A percentile compares a stretch with the other conserved stretches of the same genome.
phyloP scores from a whole-genome alignment of 2,113 vertebrate species.

The Zosterops japonicus region DNA sequence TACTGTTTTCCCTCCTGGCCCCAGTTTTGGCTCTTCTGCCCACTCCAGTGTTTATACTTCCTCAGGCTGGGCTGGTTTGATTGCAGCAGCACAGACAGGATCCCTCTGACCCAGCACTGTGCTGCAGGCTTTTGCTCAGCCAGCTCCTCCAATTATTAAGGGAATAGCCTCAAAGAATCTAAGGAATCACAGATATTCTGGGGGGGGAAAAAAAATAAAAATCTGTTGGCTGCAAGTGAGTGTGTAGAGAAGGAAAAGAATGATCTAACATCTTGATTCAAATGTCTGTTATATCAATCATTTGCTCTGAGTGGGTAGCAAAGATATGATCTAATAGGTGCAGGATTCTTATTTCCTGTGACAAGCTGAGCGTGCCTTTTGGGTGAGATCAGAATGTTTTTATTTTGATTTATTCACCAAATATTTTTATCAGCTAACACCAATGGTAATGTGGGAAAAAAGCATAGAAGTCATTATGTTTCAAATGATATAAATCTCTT shows the following conservation, averaged over 20 bases:
- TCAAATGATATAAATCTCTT: not conserved
- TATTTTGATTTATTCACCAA: constrained; percentile 33
- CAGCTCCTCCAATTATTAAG: constrained; percentile 32
- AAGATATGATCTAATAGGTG: constrained; percentile 43
- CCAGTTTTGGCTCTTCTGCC: not conserved
- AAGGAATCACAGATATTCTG: constrained; percentile 67
- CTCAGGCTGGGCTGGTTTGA: not conserved
- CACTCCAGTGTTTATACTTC: not conserved
- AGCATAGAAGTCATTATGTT: not conserved
- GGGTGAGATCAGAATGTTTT: constrained; percentile 25
- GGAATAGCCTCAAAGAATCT: constrained; percentile 60
- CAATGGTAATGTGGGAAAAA: not conserved
- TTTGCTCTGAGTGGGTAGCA: constrained; percentile 13
- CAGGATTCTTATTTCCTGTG: constrained; percentile 8
- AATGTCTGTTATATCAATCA: constrained; percentile 36
- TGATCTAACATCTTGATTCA: constrained; percentile 17
- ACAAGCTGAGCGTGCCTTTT: constrained; percentile 4
- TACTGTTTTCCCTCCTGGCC: not conserved
- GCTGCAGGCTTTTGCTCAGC: not conserved
- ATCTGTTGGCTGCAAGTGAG: constrained; percentile 23
- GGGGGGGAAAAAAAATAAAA: not conserved
- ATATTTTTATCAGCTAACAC: constrained; percentile 4
- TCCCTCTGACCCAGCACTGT: not conserved
- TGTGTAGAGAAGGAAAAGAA: constrained; percentile 12
- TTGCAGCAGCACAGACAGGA: not conserved